Evolutionary conservation across 2,797 vertebrate species (phyloP).

Genomic region (Aselliscus stoliczkanus): DNA sequence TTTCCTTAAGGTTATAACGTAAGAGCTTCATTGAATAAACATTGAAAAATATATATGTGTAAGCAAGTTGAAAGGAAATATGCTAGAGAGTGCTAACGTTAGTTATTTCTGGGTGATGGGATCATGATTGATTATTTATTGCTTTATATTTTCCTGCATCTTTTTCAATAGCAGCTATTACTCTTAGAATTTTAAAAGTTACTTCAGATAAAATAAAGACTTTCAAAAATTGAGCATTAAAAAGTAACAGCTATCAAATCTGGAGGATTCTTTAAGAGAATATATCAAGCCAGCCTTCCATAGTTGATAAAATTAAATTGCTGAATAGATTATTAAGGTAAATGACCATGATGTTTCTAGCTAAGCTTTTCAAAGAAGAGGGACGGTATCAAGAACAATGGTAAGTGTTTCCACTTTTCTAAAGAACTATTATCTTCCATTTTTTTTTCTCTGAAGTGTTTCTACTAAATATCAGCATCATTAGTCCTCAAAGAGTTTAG

Average conservation of each 20-base stretch:
- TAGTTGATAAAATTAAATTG: background rate
- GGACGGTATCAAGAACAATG: slow-evolving; percentile 15
- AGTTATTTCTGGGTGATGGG: background rate
- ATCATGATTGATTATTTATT: background rate
- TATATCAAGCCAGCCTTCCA: background rate
- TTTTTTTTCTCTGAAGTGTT: slow-evolving; percentile 44
- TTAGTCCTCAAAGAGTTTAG: slow-evolving; percentile 15
- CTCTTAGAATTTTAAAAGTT: background rate
- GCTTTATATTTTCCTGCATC: background rate
- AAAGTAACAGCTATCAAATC: background rate
- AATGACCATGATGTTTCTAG: background rate
- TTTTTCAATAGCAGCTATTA: background rate
- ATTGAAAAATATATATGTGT: background rate
- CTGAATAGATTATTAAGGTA: slow-evolving; percentile 13
- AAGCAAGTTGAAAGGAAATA: background rate
- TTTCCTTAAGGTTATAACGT: slow-evolving; percentile 29
- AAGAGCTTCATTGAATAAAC: background rate
- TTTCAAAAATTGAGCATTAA: background rate
- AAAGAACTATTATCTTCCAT: slow-evolving; percentile 57
- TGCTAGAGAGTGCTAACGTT: background rate
- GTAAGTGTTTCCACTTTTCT: slow-evolving; percentile 58
- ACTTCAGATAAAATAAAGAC: slow-evolving; percentile 27
- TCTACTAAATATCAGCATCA: slow-evolving; percentile 6
- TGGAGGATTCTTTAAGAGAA: background rate
- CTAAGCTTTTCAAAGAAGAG: slow-evolving; percentile 33